Conservation (phyloP, 2,797 vertebrate genomes). For the Uromys caudimaculatus region DNA sequence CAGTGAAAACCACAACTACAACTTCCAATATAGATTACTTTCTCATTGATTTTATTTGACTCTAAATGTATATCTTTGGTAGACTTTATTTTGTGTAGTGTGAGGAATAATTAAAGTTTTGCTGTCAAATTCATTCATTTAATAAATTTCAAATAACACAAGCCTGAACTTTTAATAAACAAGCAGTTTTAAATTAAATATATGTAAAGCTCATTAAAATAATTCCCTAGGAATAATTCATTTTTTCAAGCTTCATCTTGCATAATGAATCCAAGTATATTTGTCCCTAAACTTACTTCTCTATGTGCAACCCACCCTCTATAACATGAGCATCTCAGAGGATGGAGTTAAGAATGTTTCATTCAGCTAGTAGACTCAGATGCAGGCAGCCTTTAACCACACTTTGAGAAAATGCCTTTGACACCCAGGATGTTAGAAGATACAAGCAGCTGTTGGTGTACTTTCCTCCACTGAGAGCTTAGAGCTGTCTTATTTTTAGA, state of each 20-base stretch:
- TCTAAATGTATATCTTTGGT: not conserved
- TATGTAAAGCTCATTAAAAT: not conserved
- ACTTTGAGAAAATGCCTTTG: slow-evolving; percentile 42
- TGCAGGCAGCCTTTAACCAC: not conserved
- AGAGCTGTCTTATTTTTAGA: slow-evolving; percentile 68
- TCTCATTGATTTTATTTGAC: slow-evolving; percentile 10
- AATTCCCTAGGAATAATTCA: not conserved
- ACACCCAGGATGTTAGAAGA: slow-evolving; percentile 10
- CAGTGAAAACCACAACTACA: not conserved
- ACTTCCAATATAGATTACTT: not conserved
- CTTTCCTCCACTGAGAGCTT: not conserved
- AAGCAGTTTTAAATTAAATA: not conserved
- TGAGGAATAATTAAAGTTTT: not conserved
- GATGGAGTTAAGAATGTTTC: not conserved
- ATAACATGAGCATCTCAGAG: not conserved
- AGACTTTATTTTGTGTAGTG: not conserved
- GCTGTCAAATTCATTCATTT: not conserved
- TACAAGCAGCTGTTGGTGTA: not conserved
- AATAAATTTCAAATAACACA: not conserved
- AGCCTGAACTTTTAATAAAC: not conserved
- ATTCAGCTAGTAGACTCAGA: not conserved
- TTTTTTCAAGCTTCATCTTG: slow-evolving; percentile 2
- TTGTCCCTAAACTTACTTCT: not conserved
- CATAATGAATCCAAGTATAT: not conserved
- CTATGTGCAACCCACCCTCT: not conserved